A percentile compares a stretch with the other conserved stretches of the same genome.
Evolutionary conservation across 2,888 invertebrate genomes (phyloP).

Genomic region (Tuberolachnus salignus): DNA sequence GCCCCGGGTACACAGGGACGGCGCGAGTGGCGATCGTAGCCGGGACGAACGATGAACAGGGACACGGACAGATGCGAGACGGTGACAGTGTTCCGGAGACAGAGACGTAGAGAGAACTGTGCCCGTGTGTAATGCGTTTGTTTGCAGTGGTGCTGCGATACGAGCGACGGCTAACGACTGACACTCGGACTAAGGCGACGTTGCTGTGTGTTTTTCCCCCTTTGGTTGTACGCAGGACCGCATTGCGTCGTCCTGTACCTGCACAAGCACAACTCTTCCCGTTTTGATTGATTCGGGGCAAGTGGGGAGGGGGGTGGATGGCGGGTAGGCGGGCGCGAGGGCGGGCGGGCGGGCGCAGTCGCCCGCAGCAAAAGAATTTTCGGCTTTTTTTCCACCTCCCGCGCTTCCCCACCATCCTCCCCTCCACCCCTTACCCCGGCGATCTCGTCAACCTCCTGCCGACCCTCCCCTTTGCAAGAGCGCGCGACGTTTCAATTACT

Average conservation of each 20-base stretch:
- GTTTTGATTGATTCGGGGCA: slow-evolving; percentile 53
- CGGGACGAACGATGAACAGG: too few species aligned
- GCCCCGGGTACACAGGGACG: too few species aligned
- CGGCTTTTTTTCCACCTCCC: slow-evolving; percentile 8
- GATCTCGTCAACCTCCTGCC: background rate
- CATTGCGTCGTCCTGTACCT: slow-evolving; percentile 54
- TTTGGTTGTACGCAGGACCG: slow-evolving; percentile 55
- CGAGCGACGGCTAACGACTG: slow-evolving; percentile 55
- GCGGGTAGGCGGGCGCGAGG: background rate
- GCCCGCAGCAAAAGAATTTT: slow-evolving; percentile 37
- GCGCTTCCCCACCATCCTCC: too few species aligned
- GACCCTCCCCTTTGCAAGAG: too few species aligned
- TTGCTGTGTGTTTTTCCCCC: slow-evolving; percentile 37
- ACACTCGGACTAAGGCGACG: slow-evolving; percentile 46
- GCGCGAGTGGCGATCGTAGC: too few species aligned
- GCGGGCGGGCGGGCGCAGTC: slow-evolving; percentile 20
- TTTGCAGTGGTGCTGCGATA: slow-evolving; percentile 5
- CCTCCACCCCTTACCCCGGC: too few species aligned
- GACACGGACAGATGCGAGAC: too few species aligned
- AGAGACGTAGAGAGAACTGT: too few species aligned
- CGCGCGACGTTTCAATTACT: slow-evolving; percentile 20
- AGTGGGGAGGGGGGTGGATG: slow-evolving; percentile 4
- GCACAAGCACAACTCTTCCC: slow-evolving; percentile 55
- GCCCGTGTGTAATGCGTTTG: too few species aligned
- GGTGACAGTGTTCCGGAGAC: too few species aligned